Base-by-base conservation (phyloP, 2,888 invertebrate genomes). In the Xanthia icteritia region DNA sequence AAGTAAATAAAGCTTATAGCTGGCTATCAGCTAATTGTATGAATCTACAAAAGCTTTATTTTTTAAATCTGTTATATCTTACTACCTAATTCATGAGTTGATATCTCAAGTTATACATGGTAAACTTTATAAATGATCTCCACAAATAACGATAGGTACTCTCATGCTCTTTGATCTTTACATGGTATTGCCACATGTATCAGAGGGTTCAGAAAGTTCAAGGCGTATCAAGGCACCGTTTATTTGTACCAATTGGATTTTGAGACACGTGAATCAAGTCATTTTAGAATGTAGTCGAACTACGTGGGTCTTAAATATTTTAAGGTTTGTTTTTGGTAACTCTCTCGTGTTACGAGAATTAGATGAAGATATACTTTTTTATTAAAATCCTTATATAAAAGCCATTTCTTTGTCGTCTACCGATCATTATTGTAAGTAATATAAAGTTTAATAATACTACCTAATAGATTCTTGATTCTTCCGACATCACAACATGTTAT, bases 181-280 rank as follows among this genome's bases (percentile, higher is more conserved):
- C 68, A 67, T 45, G 63, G 27, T 66, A 27, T 80, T 73, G 76
- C 84, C 61, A 74, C 76, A 82, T 70, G 58, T 67, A 65, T 56
- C 69, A 23, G 36, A 77, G 68, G 63, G 81, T 67, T 77, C 87
- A 77, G 20, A 73, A 58, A 79, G 86, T 86, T 88, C 86, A 83
- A 86, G 88, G 88, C 74, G 60, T 63, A 51, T 78, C 72, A 70
- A 42, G 17, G 71, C 58, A 54, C 64, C 48, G 48, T 76, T 75
- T 72, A 87, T 78, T 76, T 68, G 67, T 63, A 76, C 66, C 67
- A 76, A 86, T 86, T 73, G 64, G 65, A 63, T 72, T n/a, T 61
- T 61, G 48, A 79, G 42, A 68, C 68, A 66, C 36, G 61, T 72
- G 58, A 68, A 63, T 65, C 58, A 48, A 70, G 27, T 56, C 73